phyloP scores from a whole-genome alignment of 2,888 invertebrate species.

The Ellobium chinense region DNA sequence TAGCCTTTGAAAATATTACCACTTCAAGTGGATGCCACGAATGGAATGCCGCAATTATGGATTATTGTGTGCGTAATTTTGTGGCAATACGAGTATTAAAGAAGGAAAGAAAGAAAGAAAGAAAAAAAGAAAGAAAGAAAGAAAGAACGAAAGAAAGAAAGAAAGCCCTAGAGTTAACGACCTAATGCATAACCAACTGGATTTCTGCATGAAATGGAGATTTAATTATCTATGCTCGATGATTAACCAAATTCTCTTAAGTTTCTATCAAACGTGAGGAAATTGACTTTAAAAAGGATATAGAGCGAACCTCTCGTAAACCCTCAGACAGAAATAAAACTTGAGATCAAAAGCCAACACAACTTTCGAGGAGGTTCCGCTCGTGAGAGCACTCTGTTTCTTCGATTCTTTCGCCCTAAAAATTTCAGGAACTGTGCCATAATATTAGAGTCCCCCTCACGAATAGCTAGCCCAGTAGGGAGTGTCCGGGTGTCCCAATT shows the following conservation, averaged over 20 bases:
- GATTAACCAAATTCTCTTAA: too few species aligned
- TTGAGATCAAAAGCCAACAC: too few species aligned
- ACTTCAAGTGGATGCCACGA: too few species aligned
- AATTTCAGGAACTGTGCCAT: neutral
- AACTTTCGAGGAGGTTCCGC: neutral
- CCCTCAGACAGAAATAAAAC: too few species aligned
- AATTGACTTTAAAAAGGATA: too few species aligned
- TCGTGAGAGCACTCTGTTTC: neutral
- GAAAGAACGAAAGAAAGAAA: slow-evolving; percentile 18
- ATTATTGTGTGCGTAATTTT: too few species aligned
- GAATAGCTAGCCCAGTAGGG: neutral
- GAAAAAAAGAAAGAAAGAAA: slow-evolving; percentile 2
- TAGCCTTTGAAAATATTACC: too few species aligned
- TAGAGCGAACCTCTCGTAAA: too few species aligned
- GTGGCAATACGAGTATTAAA: neutral
- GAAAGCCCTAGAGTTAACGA: slow-evolving; percentile 5
- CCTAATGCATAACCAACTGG: neutral
- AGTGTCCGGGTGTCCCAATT: neutral
- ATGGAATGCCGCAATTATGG: too few species aligned
- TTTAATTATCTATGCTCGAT: too few species aligned
- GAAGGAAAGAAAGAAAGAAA: slow-evolving; percentile 3
- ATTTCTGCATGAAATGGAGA: neutral
- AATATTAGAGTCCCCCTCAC: neutral
- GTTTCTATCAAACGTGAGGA: too few species aligned
- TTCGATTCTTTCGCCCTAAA: neutral